Percentiles rank a stretch among this genome's conserved stretches.
Evolutionary conservation across 2,888 invertebrate species (phyloP).

Genomic region (Mythimna loreyi): DNA sequence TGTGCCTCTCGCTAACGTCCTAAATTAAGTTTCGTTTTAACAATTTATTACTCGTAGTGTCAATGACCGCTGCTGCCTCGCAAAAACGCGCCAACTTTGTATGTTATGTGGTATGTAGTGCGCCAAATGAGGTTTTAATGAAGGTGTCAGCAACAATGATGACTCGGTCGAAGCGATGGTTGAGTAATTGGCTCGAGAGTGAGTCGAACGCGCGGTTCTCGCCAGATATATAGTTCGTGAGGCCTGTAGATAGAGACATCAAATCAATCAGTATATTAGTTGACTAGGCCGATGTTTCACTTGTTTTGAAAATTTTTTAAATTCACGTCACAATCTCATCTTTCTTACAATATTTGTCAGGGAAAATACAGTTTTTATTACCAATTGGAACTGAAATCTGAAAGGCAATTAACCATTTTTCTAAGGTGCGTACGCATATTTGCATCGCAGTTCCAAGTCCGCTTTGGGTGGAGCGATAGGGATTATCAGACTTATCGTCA

Average conservation of each 20-base stretch:
- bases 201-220: neutral
- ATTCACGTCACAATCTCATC: neutral
- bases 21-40: neutral
- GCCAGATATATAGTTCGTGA: neutral
- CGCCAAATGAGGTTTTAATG: constrained; percentile 36
- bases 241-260: too few relatives aligned
- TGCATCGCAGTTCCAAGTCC: too few relatives aligned
- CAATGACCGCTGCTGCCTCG: neutral
- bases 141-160: constrained; percentile 13
- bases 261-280: neutral
- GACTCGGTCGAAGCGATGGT: neutral
- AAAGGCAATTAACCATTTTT: too few relatives aligned
- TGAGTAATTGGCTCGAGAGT: neutral
- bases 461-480: too few relatives aligned
- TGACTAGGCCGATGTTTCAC: neutral
- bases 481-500: too few relatives aligned
- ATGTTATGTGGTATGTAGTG: neutral
- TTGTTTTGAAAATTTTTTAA: neutral
- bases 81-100: neutral
- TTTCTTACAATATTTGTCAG: neutral
- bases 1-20: too few relatives aligned
- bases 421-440: too few relatives aligned
- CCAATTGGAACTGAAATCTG: too few relatives aligned
- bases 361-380: too few relatives aligned
- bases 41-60: neutral